Percentiles rank a stretch among this genome's conserved stretches.
These are phyloP conservation scores for Amphibalanus amphitrite DNA, from an alignment of 1,140 invertebrate species.

Conservation along the genomic window DNA sequence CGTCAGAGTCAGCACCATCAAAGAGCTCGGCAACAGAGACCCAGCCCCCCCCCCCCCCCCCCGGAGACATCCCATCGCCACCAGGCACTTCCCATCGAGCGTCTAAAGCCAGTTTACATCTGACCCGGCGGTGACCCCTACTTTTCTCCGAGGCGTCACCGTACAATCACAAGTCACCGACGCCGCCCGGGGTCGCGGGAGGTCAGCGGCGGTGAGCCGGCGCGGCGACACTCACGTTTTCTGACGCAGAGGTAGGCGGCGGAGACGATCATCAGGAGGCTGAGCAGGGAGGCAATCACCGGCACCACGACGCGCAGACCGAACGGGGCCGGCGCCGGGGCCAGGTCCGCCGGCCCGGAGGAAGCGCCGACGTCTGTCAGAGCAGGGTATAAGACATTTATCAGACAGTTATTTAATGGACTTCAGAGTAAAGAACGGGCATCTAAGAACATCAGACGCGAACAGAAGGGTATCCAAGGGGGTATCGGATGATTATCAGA, in stretches of 20 bases:
- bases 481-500: too few species aligned
- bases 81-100: neutral
- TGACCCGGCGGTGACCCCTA: too few species aligned
- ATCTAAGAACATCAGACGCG: too few species aligned
- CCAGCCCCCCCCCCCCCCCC: too few species aligned
- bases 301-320: neutral
- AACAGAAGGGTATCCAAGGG: too few species aligned
- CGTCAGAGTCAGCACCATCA: too few species aligned
- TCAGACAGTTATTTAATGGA: too few species aligned
- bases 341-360: neutral
- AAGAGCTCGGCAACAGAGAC: too few species aligned
- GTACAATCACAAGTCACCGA: neutral
- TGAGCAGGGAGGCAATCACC: neutral
- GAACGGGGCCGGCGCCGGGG: neutral
- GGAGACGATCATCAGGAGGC: neutral
- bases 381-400: too few species aligned
- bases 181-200: neutral
- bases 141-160: too few species aligned
- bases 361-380: neutral
- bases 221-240: neutral
- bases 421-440: too few species aligned
- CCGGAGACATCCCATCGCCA: neutral
- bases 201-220: neutral
- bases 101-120: neutral
- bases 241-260: neutral